phyloP scores from a whole-genome alignment of 2,797 vertebrate genomes.

The Pangasius krempfi region DNA sequence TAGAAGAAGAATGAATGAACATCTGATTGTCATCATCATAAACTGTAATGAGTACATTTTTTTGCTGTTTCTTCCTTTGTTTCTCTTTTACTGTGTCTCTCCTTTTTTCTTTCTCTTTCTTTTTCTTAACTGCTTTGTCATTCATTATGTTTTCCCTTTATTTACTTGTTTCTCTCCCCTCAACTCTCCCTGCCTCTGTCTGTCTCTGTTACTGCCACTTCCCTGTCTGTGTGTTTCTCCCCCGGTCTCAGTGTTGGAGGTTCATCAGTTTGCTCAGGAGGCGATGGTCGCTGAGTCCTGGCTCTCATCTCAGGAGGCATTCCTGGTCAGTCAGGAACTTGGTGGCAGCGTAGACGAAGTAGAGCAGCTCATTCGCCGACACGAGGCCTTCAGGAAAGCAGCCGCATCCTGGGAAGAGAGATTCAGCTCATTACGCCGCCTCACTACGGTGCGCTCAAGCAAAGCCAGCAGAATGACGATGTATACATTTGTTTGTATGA shows the following conservation, averaged over 20 bases:
- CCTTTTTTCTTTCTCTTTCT: no score
- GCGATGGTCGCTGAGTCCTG: constrained; percentile 94
- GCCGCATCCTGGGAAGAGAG: constrained; percentile 92
- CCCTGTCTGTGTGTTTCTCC: not conserved
- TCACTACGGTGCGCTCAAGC: constrained; percentile 82
- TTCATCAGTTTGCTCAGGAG: constrained; percentile 96
- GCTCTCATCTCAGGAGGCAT: constrained; percentile 89
- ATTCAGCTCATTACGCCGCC: constrained; percentile 90
- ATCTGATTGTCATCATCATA: no score
- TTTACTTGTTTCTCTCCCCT: not conserved
- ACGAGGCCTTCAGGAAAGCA: constrained; percentile 91
- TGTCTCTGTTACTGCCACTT: not conserved
- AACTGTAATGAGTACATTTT: no score
- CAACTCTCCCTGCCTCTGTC: not conserved
- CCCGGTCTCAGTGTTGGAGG: constrained; percentile 83
- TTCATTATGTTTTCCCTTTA: not conserved
- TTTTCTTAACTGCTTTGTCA: not conserved
- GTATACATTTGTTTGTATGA: not conserved
- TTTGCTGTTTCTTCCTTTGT: no score
- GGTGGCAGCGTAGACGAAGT: constrained; percentile 93
- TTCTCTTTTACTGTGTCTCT: no score
- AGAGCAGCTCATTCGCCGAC: constrained; percentile 90
- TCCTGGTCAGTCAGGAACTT: constrained; percentile 87
- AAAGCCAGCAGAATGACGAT: not conserved
- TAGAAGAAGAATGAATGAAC: no score